Percentiles rank a stretch among this genome's conserved stretches.
Evolutionary conservation across 2,113 vertebrate species (phyloP).

Genomic region (Butastur rufipennis): DNA sequence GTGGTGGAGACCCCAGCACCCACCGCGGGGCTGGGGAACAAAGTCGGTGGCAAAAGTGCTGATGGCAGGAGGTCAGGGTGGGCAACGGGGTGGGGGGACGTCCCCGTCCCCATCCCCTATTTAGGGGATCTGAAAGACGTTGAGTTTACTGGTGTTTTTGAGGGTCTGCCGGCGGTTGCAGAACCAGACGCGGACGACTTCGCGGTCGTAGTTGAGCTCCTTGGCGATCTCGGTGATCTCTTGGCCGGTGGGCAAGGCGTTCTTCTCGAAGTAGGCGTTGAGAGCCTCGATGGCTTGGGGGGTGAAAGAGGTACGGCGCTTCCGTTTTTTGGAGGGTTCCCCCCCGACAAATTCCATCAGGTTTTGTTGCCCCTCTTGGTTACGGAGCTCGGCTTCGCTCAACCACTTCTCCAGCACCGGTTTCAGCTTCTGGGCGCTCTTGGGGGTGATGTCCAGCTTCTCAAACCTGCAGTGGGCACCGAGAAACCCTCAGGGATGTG

Average conservation of each 20-base stretch:
- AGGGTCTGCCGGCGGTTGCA: slow-evolving; percentile 96
- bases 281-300: slow-evolving; percentile 95
- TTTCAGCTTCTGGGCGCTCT: slow-evolving; percentile 97
- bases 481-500: not conserved
- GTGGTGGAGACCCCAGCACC: not conserved
- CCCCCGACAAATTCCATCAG: slow-evolving; percentile 97
- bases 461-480: slow-evolving; percentile 80
- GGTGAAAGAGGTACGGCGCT: slow-evolving; percentile 93
- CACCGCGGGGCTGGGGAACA: not conserved
- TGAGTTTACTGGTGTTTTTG: slow-evolving; percentile 97
- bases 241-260: slow-evolving; percentile 90
- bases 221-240: slow-evolving; percentile 97
- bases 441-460: slow-evolving; percentile 96
- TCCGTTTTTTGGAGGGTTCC: slow-evolving; percentile 94
- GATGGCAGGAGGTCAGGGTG: not conserved
- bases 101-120: not conserved
- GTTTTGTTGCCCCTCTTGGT: slow-evolving; percentile 95
- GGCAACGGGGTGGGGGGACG: not conserved
- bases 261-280: slow-evolving; percentile 96
- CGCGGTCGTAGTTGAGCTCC: slow-evolving; percentile 96
- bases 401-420: slow-evolving; percentile 96
- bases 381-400: slow-evolving; percentile 91
- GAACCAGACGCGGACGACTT: slow-evolving; percentile 97
- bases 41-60: slow-evolving; percentile 55
- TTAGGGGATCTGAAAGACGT: slow-evolving; percentile 89